Conservation (phyloP, 2,888 invertebrate genomes). For the Atethmia centrago region DNA sequence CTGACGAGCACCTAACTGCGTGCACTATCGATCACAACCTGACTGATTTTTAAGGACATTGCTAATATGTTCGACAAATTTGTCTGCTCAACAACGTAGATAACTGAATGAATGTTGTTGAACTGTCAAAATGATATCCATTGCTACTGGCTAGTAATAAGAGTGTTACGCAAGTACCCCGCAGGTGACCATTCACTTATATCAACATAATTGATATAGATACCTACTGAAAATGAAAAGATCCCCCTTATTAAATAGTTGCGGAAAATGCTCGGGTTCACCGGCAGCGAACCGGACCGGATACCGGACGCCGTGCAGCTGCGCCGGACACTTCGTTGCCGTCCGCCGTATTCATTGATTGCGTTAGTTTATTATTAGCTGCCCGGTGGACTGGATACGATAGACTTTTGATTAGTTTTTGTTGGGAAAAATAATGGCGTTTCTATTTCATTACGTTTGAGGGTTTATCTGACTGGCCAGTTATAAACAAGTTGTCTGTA, state of each 20-base stretch:
- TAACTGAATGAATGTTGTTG: too few relatives aligned
- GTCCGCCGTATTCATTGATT: constrained; percentile 50
- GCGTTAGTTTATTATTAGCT: constrained; percentile 46
- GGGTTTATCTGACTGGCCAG: neutral
- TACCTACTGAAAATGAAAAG: neutral
- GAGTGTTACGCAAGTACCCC: too few relatives aligned
- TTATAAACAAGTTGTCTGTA: neutral
- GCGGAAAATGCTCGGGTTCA: constrained; percentile 33
- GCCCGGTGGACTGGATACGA: constrained; percentile 13
- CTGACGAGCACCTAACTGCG: too few relatives aligned
- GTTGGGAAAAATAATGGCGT: constrained; percentile 23
- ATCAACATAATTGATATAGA: too few relatives aligned
- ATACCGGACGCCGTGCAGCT: constrained; percentile 40
- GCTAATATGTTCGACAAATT: too few relatives aligned
- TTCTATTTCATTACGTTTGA: neutral
- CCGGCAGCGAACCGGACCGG: constrained; percentile 14
- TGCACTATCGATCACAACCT: too few relatives aligned
- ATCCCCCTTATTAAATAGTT: constrained; percentile 12
- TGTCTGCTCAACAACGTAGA: too few relatives aligned
- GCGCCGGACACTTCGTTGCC: constrained; percentile 49
- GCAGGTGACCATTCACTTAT: too few relatives aligned
- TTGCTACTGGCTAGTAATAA: too few relatives aligned
- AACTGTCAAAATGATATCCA: too few relatives aligned
- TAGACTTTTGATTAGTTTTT: constrained; percentile 14
- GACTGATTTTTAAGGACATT: too few relatives aligned